Base-by-base conservation (phyloP, 2,797 vertebrate species). In the Sebastes steindachneri region DNA sequence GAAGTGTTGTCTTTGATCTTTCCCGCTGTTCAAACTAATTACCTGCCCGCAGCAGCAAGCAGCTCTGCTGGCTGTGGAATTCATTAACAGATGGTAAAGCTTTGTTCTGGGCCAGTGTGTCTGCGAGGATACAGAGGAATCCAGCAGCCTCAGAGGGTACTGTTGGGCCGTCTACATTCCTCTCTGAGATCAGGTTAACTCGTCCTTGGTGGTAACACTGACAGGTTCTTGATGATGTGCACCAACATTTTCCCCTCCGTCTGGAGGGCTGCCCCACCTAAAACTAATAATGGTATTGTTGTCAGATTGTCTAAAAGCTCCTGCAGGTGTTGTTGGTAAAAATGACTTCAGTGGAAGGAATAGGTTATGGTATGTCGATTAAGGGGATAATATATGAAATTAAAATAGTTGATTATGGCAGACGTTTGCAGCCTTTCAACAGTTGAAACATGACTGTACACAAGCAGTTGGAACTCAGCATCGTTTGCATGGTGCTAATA, bases 21-120 rank as follows among this genome's bases (percentile, higher is more conserved):
- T 91, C 87, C 88, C 21, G 74, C 92, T 94, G 94, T 91, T 94
- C 55, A 86, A 86, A 93, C 89, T 94, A 95, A 95, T 95, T 90
- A 94, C 91, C 93, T 87, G 88, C 93, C 89, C 67, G 63, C 82
- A 88, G 93, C 79, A 78, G 75, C 81, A 53, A 82, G 83, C 79
- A 71, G 83, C 79, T 68, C 74, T 79, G 78, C 82, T 86, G 86
- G 84, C 86, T 59, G 37, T 82, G 80, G 88, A 93, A 86, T 92
- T 91, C 83, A 93, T 94, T 92, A 94, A 86, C 90, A 65, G 78
- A 84, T 83, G 82, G 88, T 85, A 51, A 84, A 83, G 86, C 84
- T 87, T 90, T 91, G 87, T 83, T 91, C 88, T 88, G 86, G 73
- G 66, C 82, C 82, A 53, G 71, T 28, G 62, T 84, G 74, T 80